Conservation (phyloP, 2,888 invertebrate genomes). For the Tipula helvola region DNA sequence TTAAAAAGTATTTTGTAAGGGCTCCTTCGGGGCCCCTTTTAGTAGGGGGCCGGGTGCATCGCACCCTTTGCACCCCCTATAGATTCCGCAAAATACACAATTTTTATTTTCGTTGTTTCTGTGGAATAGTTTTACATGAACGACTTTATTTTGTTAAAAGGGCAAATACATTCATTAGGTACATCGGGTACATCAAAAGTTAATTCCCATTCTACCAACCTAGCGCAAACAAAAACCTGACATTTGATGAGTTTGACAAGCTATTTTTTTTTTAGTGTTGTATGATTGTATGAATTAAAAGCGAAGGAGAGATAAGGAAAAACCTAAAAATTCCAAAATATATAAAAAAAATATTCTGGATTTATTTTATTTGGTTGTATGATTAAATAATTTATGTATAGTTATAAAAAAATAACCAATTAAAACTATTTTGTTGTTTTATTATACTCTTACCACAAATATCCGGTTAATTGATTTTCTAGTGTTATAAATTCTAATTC, state of each 20-base stretch:
- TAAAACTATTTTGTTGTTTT: background rate
- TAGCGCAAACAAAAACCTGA: background rate
- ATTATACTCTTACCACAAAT: background rate
- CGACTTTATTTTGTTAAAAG: too few relatives aligned
- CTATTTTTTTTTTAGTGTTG: background rate
- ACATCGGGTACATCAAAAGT: background rate
- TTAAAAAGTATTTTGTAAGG: too few relatives aligned
- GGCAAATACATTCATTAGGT: background rate
- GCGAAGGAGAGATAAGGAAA: background rate
- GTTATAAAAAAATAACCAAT: background rate
- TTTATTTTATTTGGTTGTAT: background rate
- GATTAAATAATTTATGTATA: background rate
- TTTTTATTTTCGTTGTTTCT: too few relatives aligned
- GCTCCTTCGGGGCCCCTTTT: too few relatives aligned
- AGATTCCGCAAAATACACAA: too few relatives aligned
- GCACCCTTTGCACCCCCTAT: too few relatives aligned
- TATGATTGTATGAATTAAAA: background rate
- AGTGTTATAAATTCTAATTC: background rate
- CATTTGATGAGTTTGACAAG: background rate
- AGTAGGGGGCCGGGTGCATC: too few relatives aligned
- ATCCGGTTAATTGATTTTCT: background rate
- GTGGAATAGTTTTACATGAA: too few relatives aligned
- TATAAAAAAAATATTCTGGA: background rate
- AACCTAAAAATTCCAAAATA: background rate
- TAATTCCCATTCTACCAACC: background rate